Evolutionary conservation across 2,797 vertebrate genomes (phyloP).

Genomic region (Sphaeramia orbicularis): DNA sequence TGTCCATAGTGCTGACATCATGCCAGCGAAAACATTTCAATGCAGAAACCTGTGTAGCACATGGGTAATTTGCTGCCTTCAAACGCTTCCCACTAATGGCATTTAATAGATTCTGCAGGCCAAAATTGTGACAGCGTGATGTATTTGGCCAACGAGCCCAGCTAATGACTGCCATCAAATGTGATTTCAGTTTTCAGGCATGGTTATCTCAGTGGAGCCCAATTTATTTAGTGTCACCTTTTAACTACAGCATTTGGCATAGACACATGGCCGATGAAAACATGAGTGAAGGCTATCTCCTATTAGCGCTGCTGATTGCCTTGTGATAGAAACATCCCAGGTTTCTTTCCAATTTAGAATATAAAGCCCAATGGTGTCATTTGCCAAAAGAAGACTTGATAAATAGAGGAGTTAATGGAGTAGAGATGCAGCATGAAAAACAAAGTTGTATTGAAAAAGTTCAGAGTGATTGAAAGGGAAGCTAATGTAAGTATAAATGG

Average conservation of each 20-base stretch:
- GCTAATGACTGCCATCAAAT: conserved; percentile 87
- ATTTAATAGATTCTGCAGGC: conserved; percentile 81
- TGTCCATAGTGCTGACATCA: conserved; percentile 33
- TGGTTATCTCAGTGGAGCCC: conserved; percentile 79
- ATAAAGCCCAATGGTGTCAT: conserved; percentile 56
- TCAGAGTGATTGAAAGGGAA: conserved; percentile 69
- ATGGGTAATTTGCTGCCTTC: conserved; percentile 73
- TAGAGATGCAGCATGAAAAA: conserved; percentile 48
- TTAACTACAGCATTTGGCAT: conserved; percentile 79
- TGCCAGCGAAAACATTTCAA: conserved; percentile 63
- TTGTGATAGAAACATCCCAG: conserved; percentile 65
- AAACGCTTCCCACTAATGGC: conserved; percentile 75
- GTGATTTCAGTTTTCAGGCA: conserved; percentile 81
- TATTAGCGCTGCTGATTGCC: conserved; percentile 75
- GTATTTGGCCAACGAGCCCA: conserved; percentile 79
- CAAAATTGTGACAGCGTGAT: conserved; percentile 83
- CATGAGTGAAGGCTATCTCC: conserved; percentile 69
- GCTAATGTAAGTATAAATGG: conserved; percentile 69
- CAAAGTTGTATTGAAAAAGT: conserved; percentile 43
- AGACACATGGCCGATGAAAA: conserved; percentile 75
- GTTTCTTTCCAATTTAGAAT: conserved; percentile 66
- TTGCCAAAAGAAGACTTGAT: conserved; percentile 56
- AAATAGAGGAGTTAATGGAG: conserved; percentile 44
- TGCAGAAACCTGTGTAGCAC: conserved; percentile 59
- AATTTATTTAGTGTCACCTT: conserved; percentile 87